A percentile compares a stretch with the other conserved stretches of the same genome.
phyloP scores from a whole-genome alignment of 2,113 vertebrate species.

The Paradisaea rubra region DNA sequence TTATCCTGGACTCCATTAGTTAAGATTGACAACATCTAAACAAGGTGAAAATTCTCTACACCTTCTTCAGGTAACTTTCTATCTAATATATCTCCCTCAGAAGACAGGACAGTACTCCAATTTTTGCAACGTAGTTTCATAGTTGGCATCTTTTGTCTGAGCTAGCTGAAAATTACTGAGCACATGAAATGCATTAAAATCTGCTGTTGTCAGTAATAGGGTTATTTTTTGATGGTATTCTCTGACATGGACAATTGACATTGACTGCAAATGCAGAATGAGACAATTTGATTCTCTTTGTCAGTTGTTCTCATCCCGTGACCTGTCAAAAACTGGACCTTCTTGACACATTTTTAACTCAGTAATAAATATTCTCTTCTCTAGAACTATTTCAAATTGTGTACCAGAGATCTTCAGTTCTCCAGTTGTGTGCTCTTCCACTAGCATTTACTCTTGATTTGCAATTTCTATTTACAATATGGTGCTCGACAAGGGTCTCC shows the following conservation, averaged over 20 bases:
- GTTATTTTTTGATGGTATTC: neutral
- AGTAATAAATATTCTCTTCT: neutral
- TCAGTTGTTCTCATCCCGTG: neutral
- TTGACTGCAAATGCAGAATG: neutral
- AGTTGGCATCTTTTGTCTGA: neutral
- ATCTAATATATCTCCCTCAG: neutral
- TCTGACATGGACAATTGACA: neutral
- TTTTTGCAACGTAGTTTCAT: neutral
- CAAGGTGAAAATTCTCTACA: neutral
- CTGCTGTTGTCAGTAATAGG: neutral
- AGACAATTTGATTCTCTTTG: neutral
- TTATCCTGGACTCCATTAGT: neutral
- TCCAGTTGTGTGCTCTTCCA: neutral
- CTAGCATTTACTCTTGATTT: neutral
- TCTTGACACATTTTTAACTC: neutral
- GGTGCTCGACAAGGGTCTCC: neutral
- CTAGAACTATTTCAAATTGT: neutral
- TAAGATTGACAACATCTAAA: neutral
- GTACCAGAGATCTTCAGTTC: neutral
- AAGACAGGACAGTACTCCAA: neutral
- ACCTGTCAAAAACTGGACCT: constrained; percentile 14
- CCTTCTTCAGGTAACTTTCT: neutral
- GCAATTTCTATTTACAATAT: neutral
- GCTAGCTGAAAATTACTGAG: neutral
- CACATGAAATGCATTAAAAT: constrained; percentile 1